A percentile compares a stretch with the other conserved stretches of the same genome.
Conservation (phyloP, 2,113 vertebrate species). For the Perognathus longimembris region DNA sequence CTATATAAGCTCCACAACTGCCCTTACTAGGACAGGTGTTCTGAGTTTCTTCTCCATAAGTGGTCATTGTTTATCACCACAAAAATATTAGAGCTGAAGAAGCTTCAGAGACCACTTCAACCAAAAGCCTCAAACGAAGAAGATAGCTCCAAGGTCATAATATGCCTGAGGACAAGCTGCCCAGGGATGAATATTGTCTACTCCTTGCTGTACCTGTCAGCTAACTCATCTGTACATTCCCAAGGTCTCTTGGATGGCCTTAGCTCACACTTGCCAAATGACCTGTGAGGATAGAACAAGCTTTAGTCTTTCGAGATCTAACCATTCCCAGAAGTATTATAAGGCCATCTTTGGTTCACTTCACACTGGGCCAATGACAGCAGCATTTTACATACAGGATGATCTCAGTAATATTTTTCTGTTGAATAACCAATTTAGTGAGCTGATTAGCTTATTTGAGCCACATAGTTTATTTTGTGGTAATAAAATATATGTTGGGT, state of each 20-base stretch:
- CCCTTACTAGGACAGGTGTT: background rate
- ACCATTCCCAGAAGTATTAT: background rate
- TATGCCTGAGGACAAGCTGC: background rate
- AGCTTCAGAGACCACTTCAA: background rate
- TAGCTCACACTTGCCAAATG: background rate
- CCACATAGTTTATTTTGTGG: background rate
- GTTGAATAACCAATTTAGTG: slow-evolving; percentile 17
- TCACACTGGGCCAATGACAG: slow-evolving; percentile 16
- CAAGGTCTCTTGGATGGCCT: background rate
- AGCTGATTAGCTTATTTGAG: background rate
- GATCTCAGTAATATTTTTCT: slow-evolving; percentile 9
- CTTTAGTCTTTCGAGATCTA: slow-evolving; percentile 20
- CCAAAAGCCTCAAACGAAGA: background rate
- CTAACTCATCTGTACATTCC: background rate
- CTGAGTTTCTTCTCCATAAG: background rate
- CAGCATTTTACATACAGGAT: background rate
- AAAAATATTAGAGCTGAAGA: background rate
- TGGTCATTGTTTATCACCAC: background rate
- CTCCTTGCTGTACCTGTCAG: background rate
- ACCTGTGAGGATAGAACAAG: background rate
- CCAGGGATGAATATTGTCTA: background rate
- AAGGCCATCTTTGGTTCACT: background rate
- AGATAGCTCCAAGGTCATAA: background rate
- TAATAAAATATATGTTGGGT: background rate
- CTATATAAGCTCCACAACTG: background rate